These are phyloP conservation scores for Hydrozoanthus tunicans DNA, from an alignment of 64 coral and sea anemone species.

Conservation along the genomic window DNA sequence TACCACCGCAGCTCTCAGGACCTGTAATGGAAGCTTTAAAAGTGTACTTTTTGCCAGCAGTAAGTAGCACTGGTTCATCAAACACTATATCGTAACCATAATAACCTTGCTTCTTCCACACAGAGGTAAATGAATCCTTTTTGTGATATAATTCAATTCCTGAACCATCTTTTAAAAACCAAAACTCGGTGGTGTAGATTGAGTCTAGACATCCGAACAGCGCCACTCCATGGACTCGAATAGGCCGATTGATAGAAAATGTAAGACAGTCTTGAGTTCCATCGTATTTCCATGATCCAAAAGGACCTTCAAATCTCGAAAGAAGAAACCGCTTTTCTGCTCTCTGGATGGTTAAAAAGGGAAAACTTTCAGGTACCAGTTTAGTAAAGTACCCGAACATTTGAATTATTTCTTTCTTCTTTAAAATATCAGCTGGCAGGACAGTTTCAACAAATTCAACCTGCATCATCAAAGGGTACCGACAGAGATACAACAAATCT, in stretches of 20 bases:
- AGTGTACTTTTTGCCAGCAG: conserved; percentile 35
- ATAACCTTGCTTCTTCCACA: conserved; percentile 36
- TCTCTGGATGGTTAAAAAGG: conserved; percentile 33
- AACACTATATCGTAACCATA: conserved; percentile 68
- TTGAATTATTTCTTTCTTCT: conserved; percentile 52
- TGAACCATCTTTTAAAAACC: not conserved
- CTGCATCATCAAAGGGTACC: conserved; percentile 66
- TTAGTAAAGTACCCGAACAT: conserved; percentile 57
- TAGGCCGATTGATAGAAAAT: conserved; percentile 47
- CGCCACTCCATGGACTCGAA: conserved; percentile 50
- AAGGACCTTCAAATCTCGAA: conserved; percentile 4
- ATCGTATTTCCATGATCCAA: conserved; percentile 39
- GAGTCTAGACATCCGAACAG: conserved; percentile 52
- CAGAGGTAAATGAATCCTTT: conserved; percentile 47
- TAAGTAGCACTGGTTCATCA: conserved; percentile 28
- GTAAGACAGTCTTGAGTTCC: conserved; percentile 31
- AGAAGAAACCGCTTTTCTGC: not conserved
- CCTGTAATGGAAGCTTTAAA: conserved; percentile 40
- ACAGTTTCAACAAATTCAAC: conserved; percentile 65
- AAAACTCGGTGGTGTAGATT: conserved; percentile 38
- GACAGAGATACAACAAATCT: conserved; percentile 41
- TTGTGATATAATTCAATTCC: not conserved
- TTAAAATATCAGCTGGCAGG: conserved; percentile 31
- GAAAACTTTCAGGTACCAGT: not conserved
- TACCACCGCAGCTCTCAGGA: conserved; percentile 32